Evolutionary conservation across 2,888 invertebrate genomes (phyloP).

Genomic region (Quadroppia sp.): DNA sequence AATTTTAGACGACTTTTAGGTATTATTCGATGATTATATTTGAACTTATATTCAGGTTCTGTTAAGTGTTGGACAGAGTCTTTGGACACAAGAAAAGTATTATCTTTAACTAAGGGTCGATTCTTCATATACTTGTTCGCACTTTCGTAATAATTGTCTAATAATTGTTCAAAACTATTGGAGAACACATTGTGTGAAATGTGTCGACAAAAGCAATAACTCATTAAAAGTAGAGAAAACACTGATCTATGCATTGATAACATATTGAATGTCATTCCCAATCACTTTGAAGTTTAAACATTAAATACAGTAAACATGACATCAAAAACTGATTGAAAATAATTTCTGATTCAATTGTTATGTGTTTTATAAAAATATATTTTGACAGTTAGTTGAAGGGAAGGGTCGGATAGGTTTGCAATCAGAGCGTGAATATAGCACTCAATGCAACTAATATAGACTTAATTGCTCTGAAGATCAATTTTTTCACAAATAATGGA

Average conservation of each 20-base stretch:
- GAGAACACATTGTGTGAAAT: neutral
- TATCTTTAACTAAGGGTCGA: neutral
- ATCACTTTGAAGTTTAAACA: constrained; percentile 1
- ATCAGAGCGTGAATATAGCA: constrained; percentile 21
- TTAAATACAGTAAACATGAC: neutral
- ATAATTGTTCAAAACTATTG: neutral
- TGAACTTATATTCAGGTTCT: too few species aligned
- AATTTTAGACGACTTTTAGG: too few species aligned
- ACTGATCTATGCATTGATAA: neutral
- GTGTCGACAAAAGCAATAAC: neutral
- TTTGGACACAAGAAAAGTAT: neutral
- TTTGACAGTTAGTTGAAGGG: too few species aligned
- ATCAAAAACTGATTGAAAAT: constrained; percentile 2
- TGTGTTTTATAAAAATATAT: too few species aligned
- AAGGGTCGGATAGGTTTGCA: neutral
- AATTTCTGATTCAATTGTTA: neutral
- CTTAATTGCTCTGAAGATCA: neutral
- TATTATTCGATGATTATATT: too few species aligned
- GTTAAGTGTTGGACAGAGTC: too few species aligned
- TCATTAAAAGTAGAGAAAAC: neutral
- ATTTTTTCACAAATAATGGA: neutral
- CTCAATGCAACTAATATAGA: neutral
- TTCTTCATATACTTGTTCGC: neutral
- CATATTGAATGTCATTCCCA: constrained; percentile 6
- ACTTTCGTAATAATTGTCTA: neutral